Evolutionary conservation across 2,888 invertebrate species (phyloP), one percentile per base, ranked within the genome.

Genomic region (Tenthredo distinguenda): DNA sequence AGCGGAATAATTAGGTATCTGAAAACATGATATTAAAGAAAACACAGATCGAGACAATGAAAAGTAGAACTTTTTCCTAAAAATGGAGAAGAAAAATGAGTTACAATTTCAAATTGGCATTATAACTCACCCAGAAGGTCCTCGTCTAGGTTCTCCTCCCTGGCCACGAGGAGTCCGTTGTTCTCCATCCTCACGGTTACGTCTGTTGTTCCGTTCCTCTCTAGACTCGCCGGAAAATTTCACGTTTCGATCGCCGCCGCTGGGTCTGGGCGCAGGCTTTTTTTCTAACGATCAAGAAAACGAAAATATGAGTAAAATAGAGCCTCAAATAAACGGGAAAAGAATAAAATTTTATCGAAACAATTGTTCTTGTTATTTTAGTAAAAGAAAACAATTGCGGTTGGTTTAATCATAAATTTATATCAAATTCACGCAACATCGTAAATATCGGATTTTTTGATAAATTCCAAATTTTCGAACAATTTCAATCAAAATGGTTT

Each of bases 171-270:
- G 89, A 10, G 91, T 89, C 85, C 91, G 90, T 5, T 91, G 90
- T 26, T 89, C 90, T 18, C 91, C 91, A 85, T 93, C 95, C 94
- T 97, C 95, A 91, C 96, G 94, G 92, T 96, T 96, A 88, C 95
- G 94, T 89, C 95, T 94, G 91, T 96, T 96, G 90, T 96, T 96
- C 87, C 97, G 95, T 92, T 96, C 96, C 91, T 97, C 97, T 68
- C 96, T 95, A 86, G 95, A 95, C 91, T 96, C 96, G 50, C 92
- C 94, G 65, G 93, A 91, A 90, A 94, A 95, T 90, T 94, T 95
- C 85, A 94, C 94, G 86, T 94, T 95, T 86, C 94, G 93, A 86
- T 94, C 94, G 72, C 92, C 91, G 71, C 90, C 91, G 10, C 88
- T 85, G 26, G 91, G 85, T 88, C 92, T 91, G 84, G 89, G 87